These are phyloP conservation scores for Sycobia sp. DNA, from an alignment of 1,140 invertebrate species.

Conservation along the genomic window DNA sequence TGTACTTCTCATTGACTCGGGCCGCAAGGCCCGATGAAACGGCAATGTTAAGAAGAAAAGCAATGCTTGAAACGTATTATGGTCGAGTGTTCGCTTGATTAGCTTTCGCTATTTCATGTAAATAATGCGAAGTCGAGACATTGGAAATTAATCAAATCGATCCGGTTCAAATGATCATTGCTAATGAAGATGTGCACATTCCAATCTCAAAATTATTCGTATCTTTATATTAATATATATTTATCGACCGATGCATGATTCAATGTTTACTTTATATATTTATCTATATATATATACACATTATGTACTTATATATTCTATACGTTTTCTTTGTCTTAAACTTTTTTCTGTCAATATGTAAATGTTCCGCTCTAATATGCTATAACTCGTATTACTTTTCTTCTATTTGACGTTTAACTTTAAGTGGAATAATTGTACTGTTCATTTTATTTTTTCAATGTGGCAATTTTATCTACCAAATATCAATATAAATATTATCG, in stretches of 20 bases:
- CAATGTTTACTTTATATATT: slow-evolving; percentile 37
- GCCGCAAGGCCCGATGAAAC: background rate
- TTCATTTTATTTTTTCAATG: background rate
- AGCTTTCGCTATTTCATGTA: no score
- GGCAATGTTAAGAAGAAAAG: slow-evolving; percentile 15
- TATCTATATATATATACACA: background rate
- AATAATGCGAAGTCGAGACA: no score
- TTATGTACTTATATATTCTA: background rate
- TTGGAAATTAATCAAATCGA: no score
- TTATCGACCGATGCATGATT: slow-evolving; percentile 50
- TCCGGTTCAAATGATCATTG: no score
- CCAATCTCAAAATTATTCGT: background rate
- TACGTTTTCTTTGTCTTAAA: no score
- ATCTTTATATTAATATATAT: slow-evolving; percentile 30
- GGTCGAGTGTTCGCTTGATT: no score
- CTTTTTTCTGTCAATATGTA: slow-evolving; percentile 2
- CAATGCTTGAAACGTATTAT: background rate
- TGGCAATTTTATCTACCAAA: background rate
- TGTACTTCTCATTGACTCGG: no score
- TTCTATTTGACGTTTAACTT: slow-evolving; percentile 4
- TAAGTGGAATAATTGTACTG: background rate
- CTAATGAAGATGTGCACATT: background rate
- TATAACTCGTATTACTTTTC: slow-evolving; percentile 11
- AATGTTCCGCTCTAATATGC: background rate
- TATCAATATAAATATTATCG: background rate